These are phyloP conservation scores for Caranx melampygus DNA, from an alignment of 2,113 vertebrate species.

Conservation along the genomic window DNA sequence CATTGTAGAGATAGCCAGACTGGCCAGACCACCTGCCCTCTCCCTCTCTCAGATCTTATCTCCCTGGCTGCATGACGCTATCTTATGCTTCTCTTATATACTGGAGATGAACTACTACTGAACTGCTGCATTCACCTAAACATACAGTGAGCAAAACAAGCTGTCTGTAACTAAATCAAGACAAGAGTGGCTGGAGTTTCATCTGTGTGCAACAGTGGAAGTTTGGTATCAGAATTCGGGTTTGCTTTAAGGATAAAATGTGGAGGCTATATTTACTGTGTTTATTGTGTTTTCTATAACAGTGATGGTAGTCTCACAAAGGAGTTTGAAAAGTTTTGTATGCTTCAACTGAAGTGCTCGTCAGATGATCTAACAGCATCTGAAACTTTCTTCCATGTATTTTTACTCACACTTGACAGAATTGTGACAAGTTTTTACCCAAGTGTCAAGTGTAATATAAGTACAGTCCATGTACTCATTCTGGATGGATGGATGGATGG, in stretches of 20 bases:
- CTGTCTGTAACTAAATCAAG: background rate
- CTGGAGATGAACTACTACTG: background rate
- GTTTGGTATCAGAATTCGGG: background rate
- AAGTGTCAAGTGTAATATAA: too few relatives aligned
- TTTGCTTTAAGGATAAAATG: background rate
- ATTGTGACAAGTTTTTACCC: too few relatives aligned
- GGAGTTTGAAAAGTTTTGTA: background rate
- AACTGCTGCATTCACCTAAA: constrained; percentile 5
- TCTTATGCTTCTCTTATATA: constrained; percentile 55
- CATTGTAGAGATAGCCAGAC: constrained; percentile 67
- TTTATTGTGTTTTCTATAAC: background rate
- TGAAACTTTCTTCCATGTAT: background rate
- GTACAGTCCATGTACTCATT: too few relatives aligned
- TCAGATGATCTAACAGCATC: background rate
- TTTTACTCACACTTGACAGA: too few relatives aligned
- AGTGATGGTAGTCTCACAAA: too few relatives aligned
- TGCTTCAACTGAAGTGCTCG: background rate
- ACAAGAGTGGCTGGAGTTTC: background rate
- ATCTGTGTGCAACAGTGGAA: background rate
- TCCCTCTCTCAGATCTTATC: constrained; percentile 62
- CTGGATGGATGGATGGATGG: too few relatives aligned
- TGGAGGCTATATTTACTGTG: background rate
- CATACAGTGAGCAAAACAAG: background rate
- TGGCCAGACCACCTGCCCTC: constrained; percentile 51
- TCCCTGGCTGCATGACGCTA: constrained; percentile 52